These are phyloP conservation scores for Nebria brevicollis DNA, from an alignment of 2,888 invertebrate genomes.

Conservation along the genomic window DNA sequence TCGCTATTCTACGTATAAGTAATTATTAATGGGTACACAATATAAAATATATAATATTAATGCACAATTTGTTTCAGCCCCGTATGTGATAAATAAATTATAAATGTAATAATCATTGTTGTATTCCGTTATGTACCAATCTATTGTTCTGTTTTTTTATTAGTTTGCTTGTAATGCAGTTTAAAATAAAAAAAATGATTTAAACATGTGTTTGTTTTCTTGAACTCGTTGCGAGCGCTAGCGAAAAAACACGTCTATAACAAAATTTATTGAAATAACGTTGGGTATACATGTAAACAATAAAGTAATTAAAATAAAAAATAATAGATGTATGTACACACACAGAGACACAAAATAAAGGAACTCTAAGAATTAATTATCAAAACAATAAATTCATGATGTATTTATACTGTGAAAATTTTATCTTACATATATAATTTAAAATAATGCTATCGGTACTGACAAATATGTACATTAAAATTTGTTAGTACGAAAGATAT, in stretches of 20 bases:
- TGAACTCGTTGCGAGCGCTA: not conserved
- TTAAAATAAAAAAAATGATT: not conserved
- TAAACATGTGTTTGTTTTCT: too few species aligned
- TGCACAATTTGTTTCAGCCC: constrained; percentile 35
- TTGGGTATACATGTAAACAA: constrained; percentile 5
- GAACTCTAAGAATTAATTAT: constrained; percentile 34
- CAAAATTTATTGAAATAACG: constrained; percentile 21
- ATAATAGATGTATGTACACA: constrained; percentile 2
- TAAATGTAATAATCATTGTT: not conserved
- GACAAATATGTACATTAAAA: constrained; percentile 41
- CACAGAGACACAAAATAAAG: constrained; percentile 7
- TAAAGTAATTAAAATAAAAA: not conserved
- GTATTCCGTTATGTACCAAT: not conserved
- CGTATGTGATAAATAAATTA: constrained; percentile 37
- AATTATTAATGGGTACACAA: constrained; percentile 27
- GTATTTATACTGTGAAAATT: constrained; percentile 32
- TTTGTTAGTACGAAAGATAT: constrained; percentile 33
- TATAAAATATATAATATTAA: constrained; percentile 17
- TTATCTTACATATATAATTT: constrained; percentile 38
- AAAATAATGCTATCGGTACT: constrained; percentile 34
- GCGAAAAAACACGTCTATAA: not conserved
- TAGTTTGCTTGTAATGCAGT: not conserved
- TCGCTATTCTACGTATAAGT: constrained; percentile 54
- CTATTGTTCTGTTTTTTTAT: not conserved
- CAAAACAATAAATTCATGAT: constrained; percentile 36